A percentile compares a stretch with the other conserved stretches of the same genome.
Evolutionary conservation across 2,888 invertebrate species (phyloP).

Genomic region (Byasa hedistus): DNA sequence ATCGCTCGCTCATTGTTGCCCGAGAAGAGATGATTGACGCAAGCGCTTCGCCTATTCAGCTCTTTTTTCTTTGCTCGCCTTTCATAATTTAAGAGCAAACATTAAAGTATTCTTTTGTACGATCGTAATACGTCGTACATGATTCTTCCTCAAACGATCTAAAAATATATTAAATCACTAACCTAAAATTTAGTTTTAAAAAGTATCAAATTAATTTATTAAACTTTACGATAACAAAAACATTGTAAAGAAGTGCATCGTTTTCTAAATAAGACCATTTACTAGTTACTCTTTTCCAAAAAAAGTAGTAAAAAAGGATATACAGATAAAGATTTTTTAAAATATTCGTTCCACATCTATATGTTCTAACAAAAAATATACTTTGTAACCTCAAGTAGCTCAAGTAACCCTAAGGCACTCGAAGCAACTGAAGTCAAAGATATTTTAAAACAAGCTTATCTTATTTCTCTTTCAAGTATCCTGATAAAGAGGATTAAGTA

Average conservation of each 20-base stretch:
- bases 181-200: neutral
- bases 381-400: constrained; percentile 23
- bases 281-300: too few species aligned
- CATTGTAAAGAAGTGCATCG: too few species aligned
- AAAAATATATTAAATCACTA: neutral
- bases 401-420: constrained; percentile 39
- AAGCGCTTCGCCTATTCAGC: constrained; percentile 8
- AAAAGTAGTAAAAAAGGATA: too few species aligned
- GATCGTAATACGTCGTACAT: neutral
- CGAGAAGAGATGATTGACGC: constrained; percentile 24
- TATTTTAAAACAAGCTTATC: constrained; percentile 52
- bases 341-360: neutral
- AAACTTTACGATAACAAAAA: too few species aligned
- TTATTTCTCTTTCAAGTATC: constrained; percentile 46
- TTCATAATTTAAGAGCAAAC: constrained; percentile 2
- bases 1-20: constrained; percentile 25
- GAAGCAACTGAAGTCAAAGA: constrained; percentile 42
- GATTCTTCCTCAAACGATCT: neutral
- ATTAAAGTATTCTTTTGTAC: neutral
- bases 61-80: neutral
- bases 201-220: too few species aligned
- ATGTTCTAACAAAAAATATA: constrained; percentile 4
- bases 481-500: constrained; percentile 39
- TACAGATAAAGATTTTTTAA: neutral
- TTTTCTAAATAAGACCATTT: too few species aligned